Evolutionary conservation across 2,113 vertebrate genomes (phyloP).

Genomic region (Corynorhinus townsendii): DNA sequence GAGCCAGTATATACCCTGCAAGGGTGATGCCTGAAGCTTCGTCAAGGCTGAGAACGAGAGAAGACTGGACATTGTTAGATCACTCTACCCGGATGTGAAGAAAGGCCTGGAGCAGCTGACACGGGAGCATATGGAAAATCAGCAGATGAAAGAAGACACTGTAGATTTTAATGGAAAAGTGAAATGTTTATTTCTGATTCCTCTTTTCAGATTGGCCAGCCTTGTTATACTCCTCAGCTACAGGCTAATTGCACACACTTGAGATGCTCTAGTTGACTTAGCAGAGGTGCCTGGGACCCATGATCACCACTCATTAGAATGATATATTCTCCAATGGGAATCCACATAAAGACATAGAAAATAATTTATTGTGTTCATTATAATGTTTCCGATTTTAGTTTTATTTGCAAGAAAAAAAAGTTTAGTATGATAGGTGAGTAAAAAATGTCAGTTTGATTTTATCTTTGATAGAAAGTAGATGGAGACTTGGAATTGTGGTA

Average conservation of each 20-base stretch:
- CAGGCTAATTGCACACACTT: too few relatives aligned
- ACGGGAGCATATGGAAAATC: constrained; percentile 55
- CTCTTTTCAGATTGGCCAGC: background rate
- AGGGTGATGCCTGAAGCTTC: constrained; percentile 88
- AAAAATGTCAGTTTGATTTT: background rate
- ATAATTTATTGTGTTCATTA: background rate
- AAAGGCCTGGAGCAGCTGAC: constrained; percentile 88
- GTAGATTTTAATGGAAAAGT: background rate
- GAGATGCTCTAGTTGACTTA: background rate
- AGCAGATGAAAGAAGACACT: background rate
- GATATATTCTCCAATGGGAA: background rate
- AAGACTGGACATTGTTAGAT: constrained; percentile 89
- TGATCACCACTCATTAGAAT: background rate
- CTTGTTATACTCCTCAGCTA: background rate
- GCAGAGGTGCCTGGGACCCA: too few relatives aligned
- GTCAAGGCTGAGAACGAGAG: constrained; percentile 88
- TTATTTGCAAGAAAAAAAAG: background rate
- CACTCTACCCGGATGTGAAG: constrained; percentile 83
- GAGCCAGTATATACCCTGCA: constrained; percentile 92
- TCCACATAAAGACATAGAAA: background rate
- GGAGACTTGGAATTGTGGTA: background rate
- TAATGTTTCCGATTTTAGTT: background rate
- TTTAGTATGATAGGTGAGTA: background rate
- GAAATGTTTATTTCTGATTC: background rate
- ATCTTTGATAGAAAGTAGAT: background rate